Evolutionary conservation across 2,797 vertebrate genomes (phyloP), one percentile per base, ranked within the genome.

Genomic region (Eospalax fontanierii): DNA sequence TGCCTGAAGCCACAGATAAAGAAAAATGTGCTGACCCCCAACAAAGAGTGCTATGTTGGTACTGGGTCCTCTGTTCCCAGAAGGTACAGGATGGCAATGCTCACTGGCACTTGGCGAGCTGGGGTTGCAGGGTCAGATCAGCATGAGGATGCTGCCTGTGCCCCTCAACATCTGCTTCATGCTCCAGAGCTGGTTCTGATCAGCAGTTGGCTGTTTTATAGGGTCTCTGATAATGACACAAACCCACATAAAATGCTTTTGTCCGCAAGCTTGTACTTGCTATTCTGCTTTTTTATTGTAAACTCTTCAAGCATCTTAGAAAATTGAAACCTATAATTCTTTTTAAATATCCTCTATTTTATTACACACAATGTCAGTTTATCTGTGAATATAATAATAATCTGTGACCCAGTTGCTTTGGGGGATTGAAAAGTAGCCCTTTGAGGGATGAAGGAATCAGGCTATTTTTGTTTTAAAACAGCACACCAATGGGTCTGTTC

Each of bases 391-490:
- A 79, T 16, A 26, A 84, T 4, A n/a, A n/a, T n/a, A n/a, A n/a
- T n/a, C n/a, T 92, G 83, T 59, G 80, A 96, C 24, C 16, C 59
- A 18, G 2, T 92, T 87, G 38, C 82, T 92, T 90, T 80, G 59
- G 68, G 80, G 83, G 59, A 82, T 15, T 75, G 38, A 93, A 82
- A 68, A 92, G 24, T 43, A 30, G 21, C 15, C 3, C 57, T 94
- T 79, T 85, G 30, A 90, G 46, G 63, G 46, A 9, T 12, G 6
- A 16, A 6, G 46, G 15, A 79, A 71, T 7, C 9, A 10, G 12
- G 24, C 2, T 85, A 30, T 80, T 96, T 95, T 96, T 94, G 82
- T 93, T 90, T 19, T 35, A 85, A 96, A 94, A 46, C 50, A 92
- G 26, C 66, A 90, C 75, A 70, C 35, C 80, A 59, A 74, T 93